These are phyloP conservation scores for Eumerus sabulonum DNA, from an alignment of 2,888 invertebrate species.

Conservation along the genomic window DNA sequence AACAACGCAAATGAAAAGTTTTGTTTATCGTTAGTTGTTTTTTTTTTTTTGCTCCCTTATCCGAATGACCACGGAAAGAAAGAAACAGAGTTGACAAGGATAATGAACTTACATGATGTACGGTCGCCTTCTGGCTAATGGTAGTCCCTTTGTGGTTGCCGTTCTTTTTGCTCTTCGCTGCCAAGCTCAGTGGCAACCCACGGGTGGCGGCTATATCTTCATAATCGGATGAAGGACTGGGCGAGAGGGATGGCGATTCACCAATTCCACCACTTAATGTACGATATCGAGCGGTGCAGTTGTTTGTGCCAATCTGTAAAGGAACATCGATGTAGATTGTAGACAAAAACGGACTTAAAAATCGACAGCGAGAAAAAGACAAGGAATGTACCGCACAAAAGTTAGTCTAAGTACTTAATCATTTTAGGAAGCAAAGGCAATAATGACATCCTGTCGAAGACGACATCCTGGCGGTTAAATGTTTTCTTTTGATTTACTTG, in stretches of 20 bases:
- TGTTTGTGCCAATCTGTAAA: conserved; percentile 78
- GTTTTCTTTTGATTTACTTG: conserved; percentile 14
- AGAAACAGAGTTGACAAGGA: conserved; percentile 62
- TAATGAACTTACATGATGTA: conserved; percentile 83
- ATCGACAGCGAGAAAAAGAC: background rate
- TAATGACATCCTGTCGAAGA: background rate
- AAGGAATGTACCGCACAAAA: conserved; percentile 7
- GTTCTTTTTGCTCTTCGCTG: conserved; percentile 78
- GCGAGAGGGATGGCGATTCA: conserved; percentile 80
- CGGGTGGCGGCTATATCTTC: conserved; percentile 83
- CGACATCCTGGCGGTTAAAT: conserved; percentile 11
- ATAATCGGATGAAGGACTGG: conserved; percentile 85
- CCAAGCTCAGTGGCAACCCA: conserved; percentile 75
- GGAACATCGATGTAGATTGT: conserved; percentile 16
- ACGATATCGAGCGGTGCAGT: conserved; percentile 79
- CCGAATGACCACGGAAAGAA: conserved; percentile 27
- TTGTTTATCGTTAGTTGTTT: conserved; percentile 14
- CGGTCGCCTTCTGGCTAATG: conserved; percentile 82
- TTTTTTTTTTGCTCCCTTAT: too few relatives aligned
- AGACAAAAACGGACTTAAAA: conserved; percentile 38
- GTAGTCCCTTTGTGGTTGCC: conserved; percentile 78
- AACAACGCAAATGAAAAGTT: conserved; percentile 56
- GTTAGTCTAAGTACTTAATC: conserved; percentile 78
- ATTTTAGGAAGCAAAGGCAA: conserved; percentile 72
- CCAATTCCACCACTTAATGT: conserved; percentile 82